phyloP scores from a whole-genome alignment of 2,888 invertebrate genomes.

The Ectemnius cavifrons region DNA sequence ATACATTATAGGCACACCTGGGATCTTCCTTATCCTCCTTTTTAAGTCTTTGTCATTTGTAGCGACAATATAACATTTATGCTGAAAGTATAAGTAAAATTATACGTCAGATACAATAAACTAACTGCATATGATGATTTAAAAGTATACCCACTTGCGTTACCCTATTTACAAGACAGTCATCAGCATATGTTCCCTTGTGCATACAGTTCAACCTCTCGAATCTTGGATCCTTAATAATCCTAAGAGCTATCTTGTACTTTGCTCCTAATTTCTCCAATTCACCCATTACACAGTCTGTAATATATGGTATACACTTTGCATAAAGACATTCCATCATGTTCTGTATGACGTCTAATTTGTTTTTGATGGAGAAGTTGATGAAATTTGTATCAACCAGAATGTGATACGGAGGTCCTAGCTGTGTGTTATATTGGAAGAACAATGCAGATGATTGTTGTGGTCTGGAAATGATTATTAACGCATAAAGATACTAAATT shows the following conservation, averaged over 20 bases:
- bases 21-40: conserved; percentile 96
- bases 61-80: conserved; percentile 99
- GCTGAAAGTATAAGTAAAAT: conserved; percentile 79
- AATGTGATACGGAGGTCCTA: conserved; percentile 98
- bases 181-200: conserved; percentile 99
- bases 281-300: conserved; percentile 98
- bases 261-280: conserved; percentile 97
- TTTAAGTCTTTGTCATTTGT: conserved; percentile 99
- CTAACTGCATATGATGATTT: neutral
- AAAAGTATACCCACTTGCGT: conserved; percentile 82
- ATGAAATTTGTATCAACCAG: conserved; percentile 98
- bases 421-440: conserved; percentile 97
- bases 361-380: conserved; percentile 98
- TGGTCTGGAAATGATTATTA: conserved; percentile 78
- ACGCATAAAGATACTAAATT: neutral
- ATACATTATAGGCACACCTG: conserved; percentile 99
- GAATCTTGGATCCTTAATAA: conserved; percentile 96
- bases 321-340: conserved; percentile 99
- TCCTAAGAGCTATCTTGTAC: conserved; percentile 95
- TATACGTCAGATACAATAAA: neutral
- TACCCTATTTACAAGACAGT: conserved; percentile 97
- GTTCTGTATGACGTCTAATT: conserved; percentile 96
- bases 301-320: conserved; percentile 98
- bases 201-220: conserved; percentile 95
- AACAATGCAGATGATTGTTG: conserved; percentile 96